phyloP scores from a whole-genome alignment of 2,797 vertebrate genomes.

The Diceros bicornis region DNA sequence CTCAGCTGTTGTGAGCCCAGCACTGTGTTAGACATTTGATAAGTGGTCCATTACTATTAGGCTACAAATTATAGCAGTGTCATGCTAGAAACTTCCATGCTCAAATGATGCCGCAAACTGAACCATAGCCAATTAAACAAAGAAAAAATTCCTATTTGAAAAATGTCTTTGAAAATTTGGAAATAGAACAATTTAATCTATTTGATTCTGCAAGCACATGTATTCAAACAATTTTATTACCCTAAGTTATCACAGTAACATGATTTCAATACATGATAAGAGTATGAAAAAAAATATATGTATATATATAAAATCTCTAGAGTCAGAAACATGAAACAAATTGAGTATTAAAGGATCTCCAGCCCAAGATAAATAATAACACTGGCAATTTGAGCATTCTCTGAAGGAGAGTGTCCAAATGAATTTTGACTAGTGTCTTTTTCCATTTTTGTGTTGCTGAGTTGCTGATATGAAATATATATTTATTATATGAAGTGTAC shows the following conservation, averaged over 20 bases:
- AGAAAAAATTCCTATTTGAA: background rate
- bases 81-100: background rate
- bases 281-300: background rate
- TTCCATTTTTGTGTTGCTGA: constrained; percentile 60
- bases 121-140: background rate
- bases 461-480: constrained; percentile 77
- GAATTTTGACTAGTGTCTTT: constrained; percentile 68
- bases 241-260: background rate
- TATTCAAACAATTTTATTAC: background rate
- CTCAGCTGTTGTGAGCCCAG: background rate
- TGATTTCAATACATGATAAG: background rate
- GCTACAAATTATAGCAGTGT: constrained; percentile 2
- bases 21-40: background rate
- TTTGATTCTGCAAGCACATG: background rate
- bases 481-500: constrained; percentile 74
- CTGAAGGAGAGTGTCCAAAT: constrained; percentile 53
- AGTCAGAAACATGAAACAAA: constrained; percentile 49
- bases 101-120: background rate
- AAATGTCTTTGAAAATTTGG: constrained; percentile 32
- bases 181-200: constrained; percentile 14
- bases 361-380: constrained; percentile 50
- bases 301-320: background rate
- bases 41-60: background rate
- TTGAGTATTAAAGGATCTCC: background rate
- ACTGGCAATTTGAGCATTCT: constrained; percentile 52